Conservation (phyloP, 2,797 vertebrate species). For the Acanthurus lineatus region DNA sequence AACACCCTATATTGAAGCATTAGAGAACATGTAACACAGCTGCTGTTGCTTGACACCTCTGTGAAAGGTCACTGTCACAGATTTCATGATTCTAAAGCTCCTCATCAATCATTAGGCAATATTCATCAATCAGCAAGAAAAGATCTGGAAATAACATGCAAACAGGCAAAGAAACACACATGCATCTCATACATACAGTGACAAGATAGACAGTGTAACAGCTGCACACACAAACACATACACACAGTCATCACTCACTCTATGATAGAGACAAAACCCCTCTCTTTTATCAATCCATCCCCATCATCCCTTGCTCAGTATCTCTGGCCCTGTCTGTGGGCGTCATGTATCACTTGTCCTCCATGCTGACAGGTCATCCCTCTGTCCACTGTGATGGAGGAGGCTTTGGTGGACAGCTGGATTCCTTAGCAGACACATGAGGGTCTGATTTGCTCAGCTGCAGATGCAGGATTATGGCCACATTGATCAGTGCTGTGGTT, state of each 20-base stretch:
- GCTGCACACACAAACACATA: slow-evolving; percentile 25
- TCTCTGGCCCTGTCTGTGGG: slow-evolving; percentile 65
- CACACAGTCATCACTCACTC: slow-evolving; percentile 60
- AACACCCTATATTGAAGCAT: neutral
- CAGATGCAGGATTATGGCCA: slow-evolving; percentile 21
- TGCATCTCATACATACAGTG: neutral
- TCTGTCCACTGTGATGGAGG: slow-evolving; percentile 68
- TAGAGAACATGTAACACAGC: neutral
- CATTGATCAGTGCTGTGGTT: slow-evolving; percentile 41
- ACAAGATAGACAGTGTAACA: slow-evolving; percentile 42
- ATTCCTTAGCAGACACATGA: slow-evolving; percentile 58
- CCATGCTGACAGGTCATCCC: slow-evolving; percentile 69
- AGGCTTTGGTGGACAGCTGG: slow-evolving; percentile 53
- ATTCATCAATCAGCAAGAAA: slow-evolving; percentile 58
- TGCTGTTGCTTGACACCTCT: slow-evolving; percentile 8
- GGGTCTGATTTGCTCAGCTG: slow-evolving; percentile 53
- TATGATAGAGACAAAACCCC: slow-evolving; percentile 64
- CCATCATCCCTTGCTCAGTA: slow-evolving; percentile 79
- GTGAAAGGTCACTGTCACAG: slow-evolving; percentile 32
- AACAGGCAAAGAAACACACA: slow-evolving; percentile 30
- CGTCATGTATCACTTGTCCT: slow-evolving; percentile 78
- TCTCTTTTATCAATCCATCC: slow-evolving; percentile 81
- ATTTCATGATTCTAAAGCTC: slow-evolving; percentile 45
- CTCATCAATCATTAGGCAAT: slow-evolving; percentile 41
- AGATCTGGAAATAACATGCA: slow-evolving; percentile 48